Conservation (phyloP, 2,888 invertebrate species). For the Drosophila ustulata region DNA sequence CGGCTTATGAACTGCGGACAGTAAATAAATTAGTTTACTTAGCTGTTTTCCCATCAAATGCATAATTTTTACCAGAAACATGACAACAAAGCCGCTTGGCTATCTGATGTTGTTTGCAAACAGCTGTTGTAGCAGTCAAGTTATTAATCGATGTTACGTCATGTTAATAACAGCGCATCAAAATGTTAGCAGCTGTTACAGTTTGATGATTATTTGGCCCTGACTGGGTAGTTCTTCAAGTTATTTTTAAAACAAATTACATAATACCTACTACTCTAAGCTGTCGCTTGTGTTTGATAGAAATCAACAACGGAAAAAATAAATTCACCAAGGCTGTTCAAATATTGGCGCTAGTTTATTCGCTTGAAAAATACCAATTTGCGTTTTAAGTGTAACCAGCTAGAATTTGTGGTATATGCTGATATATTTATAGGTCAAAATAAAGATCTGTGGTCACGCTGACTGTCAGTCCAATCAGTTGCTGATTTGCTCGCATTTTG, state of each 20-base stretch:
- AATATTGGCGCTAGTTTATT: no score
- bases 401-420: not conserved
- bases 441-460: not conserved
- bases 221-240: no score
- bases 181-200: not conserved
- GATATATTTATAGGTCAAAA: not conserved
- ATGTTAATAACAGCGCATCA: not conserved
- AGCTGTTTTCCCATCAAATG: not conserved
- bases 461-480: constrained; percentile 23
- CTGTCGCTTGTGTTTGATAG: no score
- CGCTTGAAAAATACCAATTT: no score
- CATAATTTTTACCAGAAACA: constrained; percentile 61
- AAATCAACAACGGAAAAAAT: no score
- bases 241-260: no score
- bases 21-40: not conserved
- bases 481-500: constrained; percentile 47
- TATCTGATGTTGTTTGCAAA: constrained; percentile 21
- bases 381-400: no score
- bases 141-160: not conserved
- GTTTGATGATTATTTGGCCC: no score
- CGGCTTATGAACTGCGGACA: constrained; percentile 79
- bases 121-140: constrained; percentile 41
- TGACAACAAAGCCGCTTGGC: constrained; percentile 27
- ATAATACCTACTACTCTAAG: no score
- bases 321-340: no score